Base-by-base conservation (phyloP, 2,888 invertebrate species). In the Heliconius aoede region DNA sequence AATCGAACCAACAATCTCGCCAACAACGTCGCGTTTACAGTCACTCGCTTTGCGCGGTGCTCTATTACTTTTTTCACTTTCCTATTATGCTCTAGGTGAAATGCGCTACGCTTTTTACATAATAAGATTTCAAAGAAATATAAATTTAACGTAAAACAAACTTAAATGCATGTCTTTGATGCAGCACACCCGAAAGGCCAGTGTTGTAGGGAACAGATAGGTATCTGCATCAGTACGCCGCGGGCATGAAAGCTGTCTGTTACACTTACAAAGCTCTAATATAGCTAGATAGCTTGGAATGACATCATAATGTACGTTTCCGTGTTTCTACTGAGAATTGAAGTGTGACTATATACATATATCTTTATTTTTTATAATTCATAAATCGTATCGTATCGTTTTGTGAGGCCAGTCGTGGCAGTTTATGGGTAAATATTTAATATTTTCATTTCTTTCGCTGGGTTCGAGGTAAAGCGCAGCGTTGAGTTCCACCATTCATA, bases 181-280 rank as follows among this genome's bases (percentile, higher is more conserved):
- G 55, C 13, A 69, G 55, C 30, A 13, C 30, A n/a, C 5, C 55
- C n/a, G 55, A 69, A 69, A 69, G 55, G 55, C 55, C 21, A 32
- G 32, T 69, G 55, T 69, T 55, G 30, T 69, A n/a, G n/a, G n/a
- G n/a, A n/a, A n/a, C n/a, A n/a, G n/a, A n/a, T 69, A 55, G 3
- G 55, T 69, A 30, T 69, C 30, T 69, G 8, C 15, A 55, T 30
- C n/a, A 7, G n/a, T 55, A 68, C n/a, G 55, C 51, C n/a, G 68
- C 15, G 28, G 32, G 30, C n/a, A 24, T 55, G 30, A 55, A 69
- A 30, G 28, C 51, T 30, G 46, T 8, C 13, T 55, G 69, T 32
- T 55, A 69, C 55, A 55, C 51, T 51, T 15, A 32, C 69, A 69
- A 69, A 69, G 69, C 69, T 69, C 55, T 30, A n/a, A n/a, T n/a